Base-by-base conservation (phyloP, 2,113 vertebrate genomes). In the Steatornis caripensis region DNA sequence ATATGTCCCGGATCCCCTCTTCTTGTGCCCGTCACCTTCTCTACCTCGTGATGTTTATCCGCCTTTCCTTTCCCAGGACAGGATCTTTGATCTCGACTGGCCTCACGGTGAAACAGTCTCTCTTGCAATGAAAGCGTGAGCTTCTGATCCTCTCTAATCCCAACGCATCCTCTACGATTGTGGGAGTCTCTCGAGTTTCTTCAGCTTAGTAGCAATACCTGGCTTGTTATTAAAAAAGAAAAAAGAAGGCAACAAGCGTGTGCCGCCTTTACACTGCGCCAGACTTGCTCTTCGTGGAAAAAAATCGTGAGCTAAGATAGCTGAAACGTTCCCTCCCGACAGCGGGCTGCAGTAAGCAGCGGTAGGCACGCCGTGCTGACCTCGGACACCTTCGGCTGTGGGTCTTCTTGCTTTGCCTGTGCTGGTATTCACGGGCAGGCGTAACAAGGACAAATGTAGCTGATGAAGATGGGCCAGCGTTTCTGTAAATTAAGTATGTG, bases 121-220 rank as follows among this genome's bases (percentile, higher is more conserved):
- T 77, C 65, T 64, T 79, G 80, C 55, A 89, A 61, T 23, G 55
- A 84, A 84, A 91, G 66, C 53, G 2, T 41, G 53, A 84, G 91
- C 74, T 89, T 48, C 91, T 96, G 81, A 97, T 93, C 91, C 87
- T 48, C 74, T 74, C 87, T 94, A 94, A 95, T 96, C 84, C 71
- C 87, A 85, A 96, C 96, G 88, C 87, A 96, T 95, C 75, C 95
- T 83, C 39, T 49, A 27, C 27, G 62, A 90, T 24, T 60, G 36
- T 75, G 76, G 3, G 61, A 41, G 32, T 72, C 37, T 87, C 87
- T 90, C 5, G 6, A 22, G 30, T 95, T 77, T 74, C 84, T 75
- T 93, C 61, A 72, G 45, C 48, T 30, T 84, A 30, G 37, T 5
- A 58, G 15, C 41, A 61, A 53, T 64, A 85, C 54, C 37, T 83